These are phyloP conservation scores for Rhea americana DNA, from an alignment of 2,113 vertebrate species.

Conservation along the genomic window DNA sequence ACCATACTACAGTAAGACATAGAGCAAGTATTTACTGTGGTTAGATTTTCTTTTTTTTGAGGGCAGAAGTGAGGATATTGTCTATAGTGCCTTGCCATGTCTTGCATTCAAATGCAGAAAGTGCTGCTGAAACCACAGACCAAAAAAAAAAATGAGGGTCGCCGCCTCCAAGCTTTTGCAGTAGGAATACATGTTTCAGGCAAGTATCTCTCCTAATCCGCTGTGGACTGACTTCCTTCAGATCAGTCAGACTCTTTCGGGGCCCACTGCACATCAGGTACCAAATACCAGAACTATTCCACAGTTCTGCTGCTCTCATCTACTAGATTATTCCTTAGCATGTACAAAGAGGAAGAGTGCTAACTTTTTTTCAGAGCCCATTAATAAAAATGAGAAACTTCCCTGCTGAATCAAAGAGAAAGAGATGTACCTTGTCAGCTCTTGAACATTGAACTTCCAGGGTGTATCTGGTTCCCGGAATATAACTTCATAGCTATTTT, in stretches of 20 bases:
- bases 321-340: neutral
- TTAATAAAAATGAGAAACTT: neutral
- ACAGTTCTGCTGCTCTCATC: neutral
- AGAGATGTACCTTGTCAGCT: slow-evolving; percentile 78
- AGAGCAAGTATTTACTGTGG: neutral
- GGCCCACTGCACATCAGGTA: neutral
- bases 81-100: neutral
- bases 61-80: neutral
- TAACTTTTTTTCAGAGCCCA: neutral
- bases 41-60: neutral
- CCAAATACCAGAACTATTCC: neutral
- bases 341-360: neutral
- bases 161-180: neutral
- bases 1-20: neutral
- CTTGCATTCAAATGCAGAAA: neutral
- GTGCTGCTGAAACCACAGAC: neutral
- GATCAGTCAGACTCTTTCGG: accelerated
- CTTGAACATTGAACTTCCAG: slow-evolving; percentile 83
- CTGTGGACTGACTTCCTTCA: neutral
- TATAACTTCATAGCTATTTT: slow-evolving; percentile 80
- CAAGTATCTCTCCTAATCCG: neutral
- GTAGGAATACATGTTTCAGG: accelerated
- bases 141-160: neutral
- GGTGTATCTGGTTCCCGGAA: slow-evolving; percentile 83
- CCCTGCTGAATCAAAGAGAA: slow-evolving; percentile 22